These are phyloP conservation scores for Carettochelys insculpta DNA, from an alignment of 2,113 vertebrate species.

Conservation along the genomic window DNA sequence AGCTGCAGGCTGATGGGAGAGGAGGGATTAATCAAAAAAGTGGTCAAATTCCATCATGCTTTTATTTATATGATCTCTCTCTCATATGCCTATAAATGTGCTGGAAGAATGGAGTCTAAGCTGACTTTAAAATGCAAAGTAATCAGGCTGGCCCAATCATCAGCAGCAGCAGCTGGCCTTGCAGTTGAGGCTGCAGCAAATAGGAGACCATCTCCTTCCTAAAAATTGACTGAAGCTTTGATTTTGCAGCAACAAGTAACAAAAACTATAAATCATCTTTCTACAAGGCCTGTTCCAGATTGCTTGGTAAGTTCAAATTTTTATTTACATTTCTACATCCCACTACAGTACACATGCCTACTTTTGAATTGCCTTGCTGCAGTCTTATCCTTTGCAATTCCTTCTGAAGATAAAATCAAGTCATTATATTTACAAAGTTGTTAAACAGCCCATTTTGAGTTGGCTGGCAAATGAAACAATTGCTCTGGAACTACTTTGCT, in stretches of 20 bases:
- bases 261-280: background rate
- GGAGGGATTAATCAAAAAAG: background rate
- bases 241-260: background rate
- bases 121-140: background rate
- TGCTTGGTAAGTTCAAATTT: background rate
- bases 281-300: background rate
- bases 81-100: too few relatives aligned
- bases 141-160: background rate
- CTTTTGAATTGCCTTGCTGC: background rate
- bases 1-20: background rate
- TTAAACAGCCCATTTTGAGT: background rate
- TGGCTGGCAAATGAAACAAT: background rate
- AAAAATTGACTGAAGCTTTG: background rate
- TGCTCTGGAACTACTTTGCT: background rate
- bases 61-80: background rate
- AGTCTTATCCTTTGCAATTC: background rate
- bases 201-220: background rate
- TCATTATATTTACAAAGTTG: background rate
- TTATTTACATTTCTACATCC: background rate
- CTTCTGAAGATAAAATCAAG: background rate
- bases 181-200: background rate
- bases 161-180: background rate
- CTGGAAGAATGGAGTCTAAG: background rate
- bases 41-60: background rate
- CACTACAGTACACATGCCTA: background rate